Conservation (phyloP, 2,888 invertebrate genomes). For the Cryptocephalus moraei region DNA sequence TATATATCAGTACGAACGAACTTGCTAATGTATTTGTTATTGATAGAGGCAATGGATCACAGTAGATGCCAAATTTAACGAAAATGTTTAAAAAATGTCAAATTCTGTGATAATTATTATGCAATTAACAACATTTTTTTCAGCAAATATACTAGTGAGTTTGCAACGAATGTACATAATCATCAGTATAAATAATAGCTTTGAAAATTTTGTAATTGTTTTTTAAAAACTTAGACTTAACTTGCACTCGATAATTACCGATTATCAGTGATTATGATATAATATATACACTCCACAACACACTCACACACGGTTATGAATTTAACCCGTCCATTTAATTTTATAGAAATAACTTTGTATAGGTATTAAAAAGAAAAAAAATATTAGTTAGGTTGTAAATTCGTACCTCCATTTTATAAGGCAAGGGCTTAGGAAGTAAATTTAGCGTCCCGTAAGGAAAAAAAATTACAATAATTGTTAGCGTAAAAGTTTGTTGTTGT, state of each 20-base stretch:
- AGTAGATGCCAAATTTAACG: slow-evolving; percentile 6
- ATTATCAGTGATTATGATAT: not conserved
- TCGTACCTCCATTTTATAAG: slow-evolving; percentile 1
- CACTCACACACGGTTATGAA: not conserved
- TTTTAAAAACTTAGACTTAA: not conserved
- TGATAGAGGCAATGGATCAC: slow-evolving; percentile 3
- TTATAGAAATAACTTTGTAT: slow-evolving; percentile 3
- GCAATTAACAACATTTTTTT: slow-evolving; percentile 14
- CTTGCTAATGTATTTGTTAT: slow-evolving; percentile 31
- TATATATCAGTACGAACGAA: slow-evolving; percentile 22
- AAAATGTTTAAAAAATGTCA: slow-evolving; percentile 2
- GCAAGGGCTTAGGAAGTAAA: slow-evolving; percentile 4
- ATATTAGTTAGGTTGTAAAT: not conserved
- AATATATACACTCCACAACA: too few relatives aligned
- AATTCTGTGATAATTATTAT: slow-evolving; percentile 9
- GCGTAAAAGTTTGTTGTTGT: slow-evolving; percentile 12
- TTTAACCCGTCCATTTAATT: slow-evolving; percentile 18
- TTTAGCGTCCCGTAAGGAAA: too few relatives aligned
- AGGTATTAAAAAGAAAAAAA: too few relatives aligned
- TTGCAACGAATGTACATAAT: slow-evolving; percentile 21
- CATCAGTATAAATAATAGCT: slow-evolving; percentile 7
- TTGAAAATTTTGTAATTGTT: slow-evolving; percentile 4
- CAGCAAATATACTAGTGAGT: slow-evolving; percentile 29
- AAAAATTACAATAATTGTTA: slow-evolving; percentile 4
- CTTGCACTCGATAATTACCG: slow-evolving; percentile 1